These are phyloP conservation scores for Labeo calbasu DNA, from an alignment of 2,797 vertebrate genomes.

Conservation along the genomic window DNA sequence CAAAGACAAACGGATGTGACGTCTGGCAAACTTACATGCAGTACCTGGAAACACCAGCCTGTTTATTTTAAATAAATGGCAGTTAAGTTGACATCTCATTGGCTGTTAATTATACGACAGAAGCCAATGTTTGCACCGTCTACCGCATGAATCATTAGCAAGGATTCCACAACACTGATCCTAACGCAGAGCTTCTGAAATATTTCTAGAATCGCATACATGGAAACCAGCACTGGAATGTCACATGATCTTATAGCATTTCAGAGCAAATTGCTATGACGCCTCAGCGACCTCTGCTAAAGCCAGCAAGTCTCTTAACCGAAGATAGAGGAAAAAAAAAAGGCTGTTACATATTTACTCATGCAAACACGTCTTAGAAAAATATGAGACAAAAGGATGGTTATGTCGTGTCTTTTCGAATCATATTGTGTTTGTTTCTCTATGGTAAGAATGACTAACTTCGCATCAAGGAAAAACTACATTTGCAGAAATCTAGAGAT, in stretches of 20 bases:
- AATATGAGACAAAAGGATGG: conserved; percentile 72
- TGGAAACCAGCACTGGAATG: conserved; percentile 59
- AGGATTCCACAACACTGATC: conserved; percentile 8
- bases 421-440: conserved; percentile 59
- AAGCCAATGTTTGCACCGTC: conserved; percentile 3
- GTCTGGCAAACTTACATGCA: neutral
- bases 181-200: conserved; percentile 5
- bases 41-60: conserved; percentile 2
- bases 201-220: neutral
- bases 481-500: conserved; percentile 61
- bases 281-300: conserved; percentile 44
- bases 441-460: conserved; percentile 69
- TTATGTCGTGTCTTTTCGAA: conserved; percentile 61
- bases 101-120: conserved; percentile 12
- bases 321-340: conserved; percentile 3
- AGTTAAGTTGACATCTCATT: conserved; percentile 4
- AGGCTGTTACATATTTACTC: conserved; percentile 51
- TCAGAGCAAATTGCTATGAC: conserved; percentile 34
- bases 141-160: conserved; percentile 9
- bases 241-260: conserved; percentile 23
- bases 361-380: conserved; percentile 76
- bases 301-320: conserved; percentile 20
- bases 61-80: conserved; percentile 1
- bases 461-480: conserved; percentile 73
- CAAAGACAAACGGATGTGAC: conserved; percentile 8